Percentiles rank a stretch among this genome's conserved stretches.
Evolutionary conservation across 2,797 vertebrate genomes (phyloP).

Genomic region (Tenualosa ilisha): DNA sequence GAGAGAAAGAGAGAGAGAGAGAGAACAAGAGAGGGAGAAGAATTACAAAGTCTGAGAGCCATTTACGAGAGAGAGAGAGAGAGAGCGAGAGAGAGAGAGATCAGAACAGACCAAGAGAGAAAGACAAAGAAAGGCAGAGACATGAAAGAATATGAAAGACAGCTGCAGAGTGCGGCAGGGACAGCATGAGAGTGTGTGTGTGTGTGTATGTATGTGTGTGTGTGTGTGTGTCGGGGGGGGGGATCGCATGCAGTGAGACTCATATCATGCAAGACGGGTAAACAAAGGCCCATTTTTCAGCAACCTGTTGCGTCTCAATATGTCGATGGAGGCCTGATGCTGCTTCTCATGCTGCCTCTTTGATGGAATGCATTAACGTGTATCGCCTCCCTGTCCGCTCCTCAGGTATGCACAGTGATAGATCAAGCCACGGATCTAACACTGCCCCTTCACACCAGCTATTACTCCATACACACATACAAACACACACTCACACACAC

Average conservation of each 20-base stretch:
- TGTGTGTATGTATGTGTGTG: neutral
- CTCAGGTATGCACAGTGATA: neutral
- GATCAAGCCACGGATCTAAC: neutral
- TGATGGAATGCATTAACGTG: neutral
- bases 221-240: no score
- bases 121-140: neutral
- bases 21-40: neutral
- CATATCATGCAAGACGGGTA: neutral
- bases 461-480: neutral
- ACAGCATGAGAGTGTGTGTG: neutral
- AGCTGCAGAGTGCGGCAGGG: neutral
- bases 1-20: neutral
- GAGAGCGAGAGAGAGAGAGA: neutral
- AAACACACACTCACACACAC: neutral
- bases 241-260: neutral
- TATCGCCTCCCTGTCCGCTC: neutral
- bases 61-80: neutral
- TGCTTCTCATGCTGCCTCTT: slow-evolving; percentile 7
- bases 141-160: neutral
- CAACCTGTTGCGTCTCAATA: slow-evolving; percentile 9
- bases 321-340: neutral
- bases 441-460: neutral
- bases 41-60: neutral
- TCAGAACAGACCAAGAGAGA: neutral
- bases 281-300: slow-evolving; percentile 3